Evolutionary conservation across 2,797 vertebrate genomes (phyloP), one percentile per base, ranked within the genome.

Genomic region (Euphonia xanthogaster): DNA sequence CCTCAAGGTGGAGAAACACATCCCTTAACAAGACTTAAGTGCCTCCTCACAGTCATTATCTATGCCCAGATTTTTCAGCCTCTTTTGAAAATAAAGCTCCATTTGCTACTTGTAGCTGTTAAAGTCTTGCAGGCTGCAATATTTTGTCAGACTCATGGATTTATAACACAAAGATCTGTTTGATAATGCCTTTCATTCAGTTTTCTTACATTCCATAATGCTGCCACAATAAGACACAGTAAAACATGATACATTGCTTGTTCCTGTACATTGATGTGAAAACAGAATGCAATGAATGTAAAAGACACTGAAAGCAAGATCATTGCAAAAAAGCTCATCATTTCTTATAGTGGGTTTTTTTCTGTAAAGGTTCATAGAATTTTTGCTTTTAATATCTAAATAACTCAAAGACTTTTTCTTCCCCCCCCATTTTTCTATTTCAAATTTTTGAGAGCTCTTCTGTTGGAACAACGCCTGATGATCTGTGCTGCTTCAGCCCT

Each of bases 61-160:
- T 84, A 39, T 2, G 8, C 33, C 27, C 53, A 53, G 40, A 20
- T 62, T 93, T 96, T 72, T 80, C 65, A 72, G 40, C 10, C 54
- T 72, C 71, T 95, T 85, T 86, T 96, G 89, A 84, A 91, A 96
- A 96, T 96, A 94, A 96, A 88, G 86, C 13, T 87, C 24, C 24
- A 10, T 74, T 94, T 95, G 53, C 33, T 93, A 30, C 35, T 30
- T 58, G 78, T 24, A 28, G 28, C 65, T 89, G 33, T 94, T 97
- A 81, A 85, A 93, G 68, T 61, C 81, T 73, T 68, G 53, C 22
- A 85, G 58, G 91, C 74, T 66, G 58, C 42, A 86, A 80, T 78
- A 65, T 93, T 95, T 91, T 90, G 33, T 90, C 76, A 88, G 93
- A 74, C 8, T 66, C 24, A 58, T 4, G 5, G 73, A 91, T 75